These are phyloP conservation scores for Zaprionus nigranus DNA, from an alignment of 1,140 invertebrate genomes.

Conservation along the genomic window DNA sequence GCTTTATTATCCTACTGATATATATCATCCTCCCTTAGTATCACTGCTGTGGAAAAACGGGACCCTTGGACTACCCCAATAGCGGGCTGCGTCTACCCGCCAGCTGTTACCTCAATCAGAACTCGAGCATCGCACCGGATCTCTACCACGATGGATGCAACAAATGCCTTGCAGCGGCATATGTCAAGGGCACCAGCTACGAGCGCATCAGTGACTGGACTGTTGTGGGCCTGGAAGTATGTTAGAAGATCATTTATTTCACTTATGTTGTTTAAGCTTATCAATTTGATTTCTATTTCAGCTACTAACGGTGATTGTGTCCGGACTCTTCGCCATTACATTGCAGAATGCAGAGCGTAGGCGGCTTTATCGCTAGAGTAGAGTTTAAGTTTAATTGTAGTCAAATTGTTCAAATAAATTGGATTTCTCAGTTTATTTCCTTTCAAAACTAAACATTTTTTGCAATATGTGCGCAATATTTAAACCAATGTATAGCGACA, in stretches of 20 bases:
- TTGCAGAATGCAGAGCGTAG: slow-evolving; percentile 69
- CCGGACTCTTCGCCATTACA: slow-evolving; percentile 71
- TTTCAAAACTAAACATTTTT: neutral
- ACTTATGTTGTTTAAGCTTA: neutral
- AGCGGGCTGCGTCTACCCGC: slow-evolving; percentile 59
- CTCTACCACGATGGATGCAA: slow-evolving; percentile 64
- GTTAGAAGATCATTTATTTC: neutral
- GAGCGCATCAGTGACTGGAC: slow-evolving; percentile 74
- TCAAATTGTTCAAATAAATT: slow-evolving; percentile 3
- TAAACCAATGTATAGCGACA: neutral
- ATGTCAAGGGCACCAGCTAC: slow-evolving; percentile 57
- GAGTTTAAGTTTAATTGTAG: neutral
- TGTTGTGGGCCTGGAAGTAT: slow-evolving; percentile 73
- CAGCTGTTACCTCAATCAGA: slow-evolving; percentile 74
- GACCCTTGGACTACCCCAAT: slow-evolving; percentile 59
- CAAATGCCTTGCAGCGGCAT: slow-evolving; percentile 49
- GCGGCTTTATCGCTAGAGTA: slow-evolving; percentile 55
- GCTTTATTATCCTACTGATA: neutral
- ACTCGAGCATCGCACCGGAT: slow-evolving; percentile 52
- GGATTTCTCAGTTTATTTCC: neutral
- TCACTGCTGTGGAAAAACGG: slow-evolving; percentile 73
- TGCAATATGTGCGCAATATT: neutral
- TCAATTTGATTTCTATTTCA: slow-evolving; percentile 8
- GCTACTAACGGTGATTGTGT: slow-evolving; percentile 59
- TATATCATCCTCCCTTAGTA: slow-evolving; percentile 43